Percentiles rank a stretch among this genome's conserved stretches.
Evolutionary conservation across 2,113 vertebrate species (phyloP).

Genomic region (Amblyornis subalaris): DNA sequence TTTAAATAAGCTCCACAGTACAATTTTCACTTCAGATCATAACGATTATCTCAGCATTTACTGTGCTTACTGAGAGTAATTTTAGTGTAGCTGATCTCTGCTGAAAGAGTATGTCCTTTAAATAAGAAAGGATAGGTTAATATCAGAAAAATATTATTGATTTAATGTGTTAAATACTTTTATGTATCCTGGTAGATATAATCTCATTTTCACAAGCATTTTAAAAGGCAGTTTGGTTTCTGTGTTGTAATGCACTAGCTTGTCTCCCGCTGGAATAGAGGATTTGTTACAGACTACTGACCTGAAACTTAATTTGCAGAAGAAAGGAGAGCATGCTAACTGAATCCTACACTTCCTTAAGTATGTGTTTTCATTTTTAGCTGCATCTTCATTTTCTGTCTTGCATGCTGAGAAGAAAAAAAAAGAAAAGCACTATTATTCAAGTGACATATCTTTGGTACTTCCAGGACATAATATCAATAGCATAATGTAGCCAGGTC

Average conservation of each 20-base stretch:
- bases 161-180: not conserved
- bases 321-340: not conserved
- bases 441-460: not conserved
- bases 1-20: not conserved
- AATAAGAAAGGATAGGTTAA: not conserved
- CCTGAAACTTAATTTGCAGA: constrained; percentile 15
- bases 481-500: not conserved
- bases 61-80: not conserved
- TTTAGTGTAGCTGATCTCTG: not conserved
- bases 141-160: not conserved
- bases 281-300: constrained; percentile 12
- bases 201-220: not conserved
- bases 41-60: not conserved
- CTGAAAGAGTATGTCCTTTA: not conserved
- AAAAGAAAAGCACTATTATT: not conserved
- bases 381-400: not conserved
- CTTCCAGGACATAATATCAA: not conserved
- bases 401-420: not conserved
- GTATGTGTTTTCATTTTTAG: not conserved
- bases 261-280: not conserved
- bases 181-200: not conserved
- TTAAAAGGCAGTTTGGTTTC: not conserved
- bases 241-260: not conserved
- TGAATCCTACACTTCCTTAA: not conserved
- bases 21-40: not conserved